phyloP scores from a whole-genome alignment of 2,797 vertebrate species.

The Clarias platycephalus region DNA sequence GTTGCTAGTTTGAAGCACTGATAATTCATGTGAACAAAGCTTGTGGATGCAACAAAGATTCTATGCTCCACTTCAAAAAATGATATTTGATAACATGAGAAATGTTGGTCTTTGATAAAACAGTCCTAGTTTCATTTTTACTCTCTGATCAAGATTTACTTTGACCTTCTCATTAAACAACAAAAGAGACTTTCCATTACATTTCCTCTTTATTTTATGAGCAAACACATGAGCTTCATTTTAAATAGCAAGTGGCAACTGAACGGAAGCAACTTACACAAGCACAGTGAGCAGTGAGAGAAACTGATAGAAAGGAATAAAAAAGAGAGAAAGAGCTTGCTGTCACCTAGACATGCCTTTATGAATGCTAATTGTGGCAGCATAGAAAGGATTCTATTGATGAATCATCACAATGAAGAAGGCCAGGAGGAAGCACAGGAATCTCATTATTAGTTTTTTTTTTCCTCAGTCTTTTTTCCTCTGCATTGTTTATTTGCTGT shows the following conservation, averaged over 20 bases:
- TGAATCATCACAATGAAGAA: slow-evolving; percentile 70
- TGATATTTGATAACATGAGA: neutral
- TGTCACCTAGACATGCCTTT: slow-evolving; percentile 66
- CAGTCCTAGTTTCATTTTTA: neutral
- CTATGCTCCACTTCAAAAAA: neutral
- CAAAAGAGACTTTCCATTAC: neutral
- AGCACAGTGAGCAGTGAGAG: neutral
- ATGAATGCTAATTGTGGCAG: slow-evolving; percentile 71
- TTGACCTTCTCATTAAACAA: neutral
- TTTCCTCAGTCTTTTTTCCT: slow-evolving; percentile 47
- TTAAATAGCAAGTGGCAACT: neutral
- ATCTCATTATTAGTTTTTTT: slow-evolving; percentile 72
- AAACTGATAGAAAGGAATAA: slow-evolving; percentile 1
- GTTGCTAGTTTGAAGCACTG: neutral
- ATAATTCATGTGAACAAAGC: neutral
- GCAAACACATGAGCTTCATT: neutral
- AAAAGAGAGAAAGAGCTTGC: slow-evolving; percentile 47
- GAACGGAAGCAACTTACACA: neutral
- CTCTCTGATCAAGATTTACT: neutral
- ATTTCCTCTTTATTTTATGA: neutral
- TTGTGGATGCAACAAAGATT: neutral
- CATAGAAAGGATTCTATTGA: slow-evolving; percentile 74
- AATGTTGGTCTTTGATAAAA: neutral
- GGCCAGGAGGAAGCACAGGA: slow-evolving; percentile 66
- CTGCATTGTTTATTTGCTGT: slow-evolving; percentile 66